phyloP scores from a whole-genome alignment of 2,113 vertebrate species.

The Pao palembangensis region DNA sequence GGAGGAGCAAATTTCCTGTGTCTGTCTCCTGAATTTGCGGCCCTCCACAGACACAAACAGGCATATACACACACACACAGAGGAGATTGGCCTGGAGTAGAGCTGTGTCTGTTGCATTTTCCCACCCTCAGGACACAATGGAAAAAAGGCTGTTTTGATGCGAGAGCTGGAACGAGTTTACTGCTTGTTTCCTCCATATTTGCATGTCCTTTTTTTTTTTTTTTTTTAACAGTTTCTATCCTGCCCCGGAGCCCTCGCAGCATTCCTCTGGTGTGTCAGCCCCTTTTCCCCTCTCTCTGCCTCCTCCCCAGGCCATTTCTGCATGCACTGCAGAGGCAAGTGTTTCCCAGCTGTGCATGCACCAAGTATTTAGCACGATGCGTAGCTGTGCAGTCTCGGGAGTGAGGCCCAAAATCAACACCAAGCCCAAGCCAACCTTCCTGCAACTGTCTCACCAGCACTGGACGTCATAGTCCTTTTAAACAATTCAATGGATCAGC shows the following conservation, averaged over 20 bases:
- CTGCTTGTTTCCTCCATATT: conserved; percentile 38
- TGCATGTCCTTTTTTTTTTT: conserved; percentile 34
- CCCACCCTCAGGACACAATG: conserved; percentile 40
- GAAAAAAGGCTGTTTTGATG: conserved; percentile 30
- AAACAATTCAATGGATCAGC: conserved; percentile 3
- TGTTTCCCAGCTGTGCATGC: conserved; percentile 48
- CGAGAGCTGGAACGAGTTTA: conserved; percentile 49
- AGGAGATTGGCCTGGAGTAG: conserved; percentile 32
- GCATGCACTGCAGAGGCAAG: conserved; percentile 38
- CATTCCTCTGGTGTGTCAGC: conserved; percentile 44
- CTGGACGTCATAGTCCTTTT: conserved; percentile 18
- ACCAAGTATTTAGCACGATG: conserved; percentile 37
- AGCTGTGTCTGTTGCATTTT: conserved; percentile 22
- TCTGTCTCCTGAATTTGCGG: conserved; percentile 34
- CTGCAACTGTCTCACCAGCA: conserved; percentile 24
- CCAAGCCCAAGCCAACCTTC: conserved; percentile 6
- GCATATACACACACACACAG: conserved; percentile 18
- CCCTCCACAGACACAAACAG: conserved; percentile 28
- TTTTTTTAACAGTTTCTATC: conserved; percentile 34
- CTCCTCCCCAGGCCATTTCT: conserved; percentile 19
- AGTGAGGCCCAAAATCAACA: conserved; percentile 18
- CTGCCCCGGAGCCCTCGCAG: conserved; percentile 38
- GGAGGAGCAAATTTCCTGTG: conserved; percentile 29
- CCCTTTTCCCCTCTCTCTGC: conserved; percentile 21
- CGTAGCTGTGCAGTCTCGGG: conserved; percentile 28